A percentile compares a stretch with the other conserved stretches of the same genome.
These are phyloP conservation scores for Leguminivora glycinivorella DNA, from an alignment of 1,140 invertebrate genomes.

Conservation along the genomic window DNA sequence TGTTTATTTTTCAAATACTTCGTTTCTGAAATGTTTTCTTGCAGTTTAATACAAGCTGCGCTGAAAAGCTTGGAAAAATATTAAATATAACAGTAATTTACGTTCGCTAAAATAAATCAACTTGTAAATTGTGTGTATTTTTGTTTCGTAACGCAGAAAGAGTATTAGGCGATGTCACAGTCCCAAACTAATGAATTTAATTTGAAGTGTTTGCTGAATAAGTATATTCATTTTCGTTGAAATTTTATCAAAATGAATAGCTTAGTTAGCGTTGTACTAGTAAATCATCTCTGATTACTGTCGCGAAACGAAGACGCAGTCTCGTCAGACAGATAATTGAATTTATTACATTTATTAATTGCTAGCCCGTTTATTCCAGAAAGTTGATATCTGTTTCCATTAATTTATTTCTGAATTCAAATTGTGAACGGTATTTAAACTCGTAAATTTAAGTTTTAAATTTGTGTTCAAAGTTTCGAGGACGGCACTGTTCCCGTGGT, in stretches of 20 bases:
- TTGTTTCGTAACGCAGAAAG: not conserved
- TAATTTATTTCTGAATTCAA: too few relatives aligned
- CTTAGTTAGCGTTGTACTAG: conserved; percentile 5
- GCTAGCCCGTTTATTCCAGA: not conserved
- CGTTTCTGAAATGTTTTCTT: too few relatives aligned
- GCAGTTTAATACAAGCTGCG: too few relatives aligned
- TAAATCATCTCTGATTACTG: conserved; percentile 26
- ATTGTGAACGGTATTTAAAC: too few relatives aligned
- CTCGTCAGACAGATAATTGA: conserved; percentile 4
- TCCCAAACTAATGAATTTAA: not conserved
- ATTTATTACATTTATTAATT: conserved; percentile 24
- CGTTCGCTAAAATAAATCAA: too few relatives aligned
- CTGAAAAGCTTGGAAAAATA: too few relatives aligned
- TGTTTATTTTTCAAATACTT: too few relatives aligned
- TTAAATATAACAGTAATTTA: too few relatives aligned
- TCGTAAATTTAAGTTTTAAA: too few relatives aligned
- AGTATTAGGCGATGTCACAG: not conserved
- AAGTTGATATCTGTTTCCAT: conserved; percentile 2
- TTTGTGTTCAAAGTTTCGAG: too few relatives aligned
- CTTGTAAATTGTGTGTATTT: too few relatives aligned
- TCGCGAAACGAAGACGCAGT: not conserved
- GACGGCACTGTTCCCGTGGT: too few relatives aligned
- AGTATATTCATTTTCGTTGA: not conserved
- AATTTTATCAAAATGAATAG: conserved; percentile 5
- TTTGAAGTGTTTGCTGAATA: not conserved